A percentile compares a stretch with the other conserved stretches of the same genome.
These are phyloP conservation scores for Podarcis siculus DNA, from an alignment of 2,797 vertebrate species.

Conservation along the genomic window DNA sequence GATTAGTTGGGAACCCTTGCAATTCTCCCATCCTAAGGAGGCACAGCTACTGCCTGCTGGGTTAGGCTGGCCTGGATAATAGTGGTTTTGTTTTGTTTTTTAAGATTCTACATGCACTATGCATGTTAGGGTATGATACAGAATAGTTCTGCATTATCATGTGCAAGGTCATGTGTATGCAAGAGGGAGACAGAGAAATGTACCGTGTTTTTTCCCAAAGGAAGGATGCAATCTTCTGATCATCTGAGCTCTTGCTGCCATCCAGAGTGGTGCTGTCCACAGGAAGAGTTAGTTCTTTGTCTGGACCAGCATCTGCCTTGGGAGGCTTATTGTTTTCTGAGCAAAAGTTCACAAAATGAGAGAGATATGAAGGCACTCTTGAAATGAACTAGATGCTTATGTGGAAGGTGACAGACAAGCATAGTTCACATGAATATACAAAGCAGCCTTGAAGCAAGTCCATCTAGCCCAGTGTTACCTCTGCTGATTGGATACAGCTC, in stretches of 20 bases:
- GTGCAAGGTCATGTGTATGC: neutral
- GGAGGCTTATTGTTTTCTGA: constrained; percentile 98
- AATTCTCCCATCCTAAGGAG: neutral
- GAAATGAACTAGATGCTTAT: neutral
- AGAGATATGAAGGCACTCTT: neutral
- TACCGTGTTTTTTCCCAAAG: constrained; percentile 92
- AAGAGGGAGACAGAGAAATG: constrained; percentile 24
- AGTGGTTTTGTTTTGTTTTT: neutral
- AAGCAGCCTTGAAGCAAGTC: neutral
- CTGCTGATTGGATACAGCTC: neutral
- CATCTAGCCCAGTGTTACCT: neutral
- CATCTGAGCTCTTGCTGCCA: constrained; percentile 93
- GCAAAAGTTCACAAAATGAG: constrained; percentile 38
- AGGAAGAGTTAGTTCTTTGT: constrained; percentile 95
- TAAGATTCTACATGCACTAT: neutral
- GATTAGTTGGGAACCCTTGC: too few relatives aligned
- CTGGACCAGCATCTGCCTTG: constrained; percentile 92
- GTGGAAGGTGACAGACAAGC: neutral
- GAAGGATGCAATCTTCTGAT: constrained; percentile 92
- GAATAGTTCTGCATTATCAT: neutral
- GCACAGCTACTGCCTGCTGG: neutral
- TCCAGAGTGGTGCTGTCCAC: constrained; percentile 94
- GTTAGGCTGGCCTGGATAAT: neutral
- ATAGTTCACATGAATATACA: neutral
- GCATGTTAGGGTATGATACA: neutral